phyloP scores from a whole-genome alignment of 1,140 invertebrate genomes.

The Pentalonia nigronervosa region DNA sequence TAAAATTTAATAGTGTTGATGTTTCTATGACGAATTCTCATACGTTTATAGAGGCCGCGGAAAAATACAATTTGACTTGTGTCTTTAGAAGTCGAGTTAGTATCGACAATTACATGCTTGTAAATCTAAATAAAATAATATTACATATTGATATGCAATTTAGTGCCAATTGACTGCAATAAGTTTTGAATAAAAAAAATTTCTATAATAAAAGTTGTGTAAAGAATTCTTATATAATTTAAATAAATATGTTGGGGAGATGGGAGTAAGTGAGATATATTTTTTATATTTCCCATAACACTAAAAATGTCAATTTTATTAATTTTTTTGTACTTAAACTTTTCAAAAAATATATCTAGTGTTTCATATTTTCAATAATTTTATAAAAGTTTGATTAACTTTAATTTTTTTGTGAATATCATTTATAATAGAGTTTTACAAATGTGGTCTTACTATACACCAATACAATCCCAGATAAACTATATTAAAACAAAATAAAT shows the following conservation, averaged over 20 bases:
- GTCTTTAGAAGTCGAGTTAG: background rate
- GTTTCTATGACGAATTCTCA: background rate
- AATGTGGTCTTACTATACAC: no score
- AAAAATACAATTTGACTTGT: background rate
- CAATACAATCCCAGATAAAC: no score
- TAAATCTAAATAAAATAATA: background rate
- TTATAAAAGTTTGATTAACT: no score
- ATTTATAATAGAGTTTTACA: no score
- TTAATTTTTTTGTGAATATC: no score
- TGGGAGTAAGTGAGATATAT: no score
- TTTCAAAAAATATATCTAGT: no score
- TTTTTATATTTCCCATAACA: no score
- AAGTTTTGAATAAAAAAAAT: background rate
- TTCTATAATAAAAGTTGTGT: background rate
- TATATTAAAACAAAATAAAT: no score
- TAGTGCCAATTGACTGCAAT: background rate
- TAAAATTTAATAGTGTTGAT: background rate
- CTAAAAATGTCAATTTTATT: no score
- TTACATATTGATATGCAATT: background rate
- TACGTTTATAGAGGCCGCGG: background rate
- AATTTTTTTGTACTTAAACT: no score
- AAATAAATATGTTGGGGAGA: background rate
- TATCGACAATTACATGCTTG: background rate
- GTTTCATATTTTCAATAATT: no score
- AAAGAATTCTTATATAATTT: background rate